A percentile compares a stretch with the other conserved stretches of the same genome.
Evolutionary conservation across 1,140 invertebrate species (phyloP).

Genomic region (Drosophila ironensis): DNA sequence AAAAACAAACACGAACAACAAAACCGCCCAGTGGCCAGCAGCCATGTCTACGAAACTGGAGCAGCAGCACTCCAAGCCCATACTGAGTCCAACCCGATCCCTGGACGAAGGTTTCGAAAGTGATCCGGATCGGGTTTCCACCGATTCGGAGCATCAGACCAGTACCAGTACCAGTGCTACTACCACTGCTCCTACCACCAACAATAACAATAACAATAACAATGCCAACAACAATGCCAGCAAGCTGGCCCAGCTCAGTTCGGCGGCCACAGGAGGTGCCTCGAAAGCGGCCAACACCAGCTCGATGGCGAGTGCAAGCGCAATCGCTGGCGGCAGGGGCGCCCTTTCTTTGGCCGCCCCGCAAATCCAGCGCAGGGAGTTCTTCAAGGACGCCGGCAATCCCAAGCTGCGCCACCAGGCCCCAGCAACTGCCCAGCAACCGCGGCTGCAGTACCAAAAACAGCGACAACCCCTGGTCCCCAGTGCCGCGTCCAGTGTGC

Average conservation of each 20-base stretch:
- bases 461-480: constrained; percentile 63
- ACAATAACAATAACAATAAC: constrained; percentile 46
- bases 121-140: constrained; percentile 82
- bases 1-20: constrained; percentile 20
- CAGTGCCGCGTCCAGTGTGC: constrained; percentile 62
- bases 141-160: constrained; percentile 82
- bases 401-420: constrained; percentile 36
- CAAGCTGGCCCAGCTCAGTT: constrained; percentile 75
- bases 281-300: constrained; percentile 30
- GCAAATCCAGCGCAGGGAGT: constrained; percentile 57
- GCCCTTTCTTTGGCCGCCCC: constrained; percentile 56
- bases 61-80: constrained; percentile 80
- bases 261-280: constrained; percentile 75
- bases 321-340: constrained; percentile 12
- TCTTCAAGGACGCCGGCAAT: constrained; percentile 68
- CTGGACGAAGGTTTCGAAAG: constrained; percentile 82
- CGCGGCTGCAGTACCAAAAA: constrained; percentile 65
- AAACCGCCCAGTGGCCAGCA: constrained; percentile 42
- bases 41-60: constrained; percentile 75
- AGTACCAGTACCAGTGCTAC: constrained; percentile 48
- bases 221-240: constrained; percentile 76
- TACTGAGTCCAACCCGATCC: constrained; percentile 82
- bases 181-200: constrained; percentile 16
- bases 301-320: constrained; percentile 5
- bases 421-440: constrained; percentile 46